A percentile compares a stretch with the other conserved stretches of the same genome.
These are phyloP conservation scores for Semnopithecus entellus DNA, from an alignment of 2,113 vertebrate genomes.

Conservation along the genomic window DNA sequence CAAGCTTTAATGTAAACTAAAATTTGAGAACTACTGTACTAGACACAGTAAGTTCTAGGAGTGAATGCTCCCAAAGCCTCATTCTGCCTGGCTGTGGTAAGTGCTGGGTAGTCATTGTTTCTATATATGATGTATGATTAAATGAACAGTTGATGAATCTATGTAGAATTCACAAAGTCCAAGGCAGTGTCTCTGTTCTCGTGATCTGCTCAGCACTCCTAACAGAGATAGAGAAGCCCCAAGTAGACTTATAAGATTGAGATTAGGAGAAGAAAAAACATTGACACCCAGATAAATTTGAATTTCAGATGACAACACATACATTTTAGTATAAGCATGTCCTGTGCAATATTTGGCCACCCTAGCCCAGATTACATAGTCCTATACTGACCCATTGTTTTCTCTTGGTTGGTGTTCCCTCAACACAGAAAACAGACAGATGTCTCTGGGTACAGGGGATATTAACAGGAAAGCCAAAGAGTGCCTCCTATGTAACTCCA, in stretches of 20 bases:
- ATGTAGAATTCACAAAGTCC: background rate
- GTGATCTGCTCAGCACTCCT: background rate
- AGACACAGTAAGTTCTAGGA: background rate
- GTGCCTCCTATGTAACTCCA: background rate
- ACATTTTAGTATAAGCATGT: background rate
- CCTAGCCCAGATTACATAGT: background rate
- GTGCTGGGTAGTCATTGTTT: background rate
- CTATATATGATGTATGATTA: background rate
- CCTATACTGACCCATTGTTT: background rate
- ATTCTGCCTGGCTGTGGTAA: background rate
- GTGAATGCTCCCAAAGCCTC: background rate
- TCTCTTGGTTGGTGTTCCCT: background rate
- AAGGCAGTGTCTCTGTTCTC: background rate
- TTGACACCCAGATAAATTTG: background rate
- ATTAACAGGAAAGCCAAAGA: background rate
- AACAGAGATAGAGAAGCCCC: background rate
- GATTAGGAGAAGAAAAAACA: background rate
- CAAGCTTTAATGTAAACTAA: background rate
- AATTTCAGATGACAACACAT: background rate
- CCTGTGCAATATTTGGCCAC: background rate
- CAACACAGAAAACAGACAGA: background rate
- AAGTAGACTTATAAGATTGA: background rate
- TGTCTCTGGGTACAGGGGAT: background rate
- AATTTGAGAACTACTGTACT: background rate
- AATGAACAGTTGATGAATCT: background rate